These are phyloP conservation scores for Peribatodes rhomboidaria DNA, from an alignment of 2,888 invertebrate species.

Conservation along the genomic window DNA sequence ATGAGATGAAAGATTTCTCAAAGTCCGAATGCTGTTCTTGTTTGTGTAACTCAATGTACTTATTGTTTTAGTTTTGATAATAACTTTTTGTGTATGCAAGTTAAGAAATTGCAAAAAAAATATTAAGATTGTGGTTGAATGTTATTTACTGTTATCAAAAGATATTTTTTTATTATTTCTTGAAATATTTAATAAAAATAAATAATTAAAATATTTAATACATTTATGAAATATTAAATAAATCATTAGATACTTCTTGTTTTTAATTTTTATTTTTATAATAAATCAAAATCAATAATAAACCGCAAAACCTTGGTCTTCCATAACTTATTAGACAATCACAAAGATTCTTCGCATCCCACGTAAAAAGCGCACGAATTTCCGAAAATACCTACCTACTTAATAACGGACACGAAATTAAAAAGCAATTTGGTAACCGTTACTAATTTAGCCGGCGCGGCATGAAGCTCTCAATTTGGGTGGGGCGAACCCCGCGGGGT, in stretches of 20 bases:
- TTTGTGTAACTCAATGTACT: constrained; percentile 79
- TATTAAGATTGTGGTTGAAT: background rate
- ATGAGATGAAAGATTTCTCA: constrained; percentile 83
- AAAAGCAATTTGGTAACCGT: constrained; percentile 85
- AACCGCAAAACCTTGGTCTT: background rate
- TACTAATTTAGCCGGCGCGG: constrained; percentile 82
- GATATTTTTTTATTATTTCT: no score
- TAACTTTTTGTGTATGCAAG: background rate
- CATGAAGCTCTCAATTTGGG: constrained; percentile 79
- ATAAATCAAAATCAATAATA: background rate
- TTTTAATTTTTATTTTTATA: background rate
- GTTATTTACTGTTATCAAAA: background rate
- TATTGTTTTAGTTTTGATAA: constrained; percentile 53
- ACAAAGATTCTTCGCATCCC: constrained; percentile 2
- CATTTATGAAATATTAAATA: no score
- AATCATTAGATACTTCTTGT: no score
- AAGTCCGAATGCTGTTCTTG: constrained; percentile 78
- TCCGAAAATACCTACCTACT: constrained; percentile 63
- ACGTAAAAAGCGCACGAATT: constrained; percentile 55
- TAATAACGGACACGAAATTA: constrained; percentile 81
- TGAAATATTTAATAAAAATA: no score
- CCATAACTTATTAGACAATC: background rate
- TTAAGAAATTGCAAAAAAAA: background rate
- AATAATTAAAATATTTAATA: no score
- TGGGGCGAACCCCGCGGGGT: constrained; percentile 63